Conservation (phyloP, 2,113 vertebrate genomes). For the Desmodus rotundus region DNA sequence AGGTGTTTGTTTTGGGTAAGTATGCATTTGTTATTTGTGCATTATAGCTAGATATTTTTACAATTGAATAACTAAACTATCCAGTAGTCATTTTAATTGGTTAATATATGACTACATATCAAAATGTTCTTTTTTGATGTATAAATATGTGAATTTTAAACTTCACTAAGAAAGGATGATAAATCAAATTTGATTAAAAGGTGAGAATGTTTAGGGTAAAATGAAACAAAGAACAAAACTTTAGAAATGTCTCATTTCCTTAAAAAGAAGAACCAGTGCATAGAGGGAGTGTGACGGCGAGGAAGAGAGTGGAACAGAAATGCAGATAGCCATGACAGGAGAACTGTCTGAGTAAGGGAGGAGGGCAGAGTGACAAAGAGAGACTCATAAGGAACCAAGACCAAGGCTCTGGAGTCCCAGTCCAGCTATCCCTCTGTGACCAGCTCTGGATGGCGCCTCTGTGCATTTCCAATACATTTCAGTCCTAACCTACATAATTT, state of each 20-base stretch:
- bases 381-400: no score
- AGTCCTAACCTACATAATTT: no score
- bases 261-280: neutral
- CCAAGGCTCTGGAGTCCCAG: neutral
- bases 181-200: neutral
- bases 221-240: neutral
- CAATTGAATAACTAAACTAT: neutral
- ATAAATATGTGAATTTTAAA: neutral
- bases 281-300: neutral
- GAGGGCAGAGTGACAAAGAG: neutral
- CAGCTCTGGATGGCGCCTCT: fast-evolving
- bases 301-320: neutral
- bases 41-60: neutral
- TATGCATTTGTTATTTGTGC: neutral
- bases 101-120: neutral
- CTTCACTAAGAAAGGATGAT: neutral
- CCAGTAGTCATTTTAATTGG: neutral
- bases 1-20: neutral
- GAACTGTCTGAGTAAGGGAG: neutral
- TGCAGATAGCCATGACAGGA: neutral
- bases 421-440: fast-evolving
- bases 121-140: neutral
- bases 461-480: neutral
- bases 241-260: neutral
- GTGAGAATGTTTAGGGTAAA: neutral